phyloP scores from a whole-genome alignment of 1,140 invertebrate species.

The Drosophila suzukii region DNA sequence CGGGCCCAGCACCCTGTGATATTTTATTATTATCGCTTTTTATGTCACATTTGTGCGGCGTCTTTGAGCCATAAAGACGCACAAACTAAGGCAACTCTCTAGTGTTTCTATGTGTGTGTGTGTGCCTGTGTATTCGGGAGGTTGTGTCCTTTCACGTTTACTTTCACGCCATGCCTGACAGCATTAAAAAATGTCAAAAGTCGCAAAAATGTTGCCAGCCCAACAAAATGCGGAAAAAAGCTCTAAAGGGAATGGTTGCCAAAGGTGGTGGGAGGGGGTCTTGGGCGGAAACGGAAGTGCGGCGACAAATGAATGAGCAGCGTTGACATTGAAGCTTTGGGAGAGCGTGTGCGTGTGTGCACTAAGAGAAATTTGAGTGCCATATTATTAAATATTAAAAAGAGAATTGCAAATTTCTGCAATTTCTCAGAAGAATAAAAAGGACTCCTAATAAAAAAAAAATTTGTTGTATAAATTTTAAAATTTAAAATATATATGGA shows the following conservation, averaged over 20 bases:
- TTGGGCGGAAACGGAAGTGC: conserved; percentile 41
- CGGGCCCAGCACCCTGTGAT: conserved; percentile 49
- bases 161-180: conserved; percentile 76
- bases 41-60: conserved; percentile 82
- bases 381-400: too few relatives aligned
- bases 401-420: neutral
- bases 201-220: conserved; percentile 79
- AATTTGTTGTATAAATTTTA: too few relatives aligned
- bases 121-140: conserved; percentile 20
- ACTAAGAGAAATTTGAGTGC: neutral
- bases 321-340: conserved; percentile 71
- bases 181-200: conserved; percentile 82
- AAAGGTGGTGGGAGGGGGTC: neutral
- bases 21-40: conserved; percentile 83
- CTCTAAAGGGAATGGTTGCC: conserved; percentile 37
- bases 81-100: conserved; percentile 74
- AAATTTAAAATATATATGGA: too few relatives aligned
- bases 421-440: too few relatives aligned
- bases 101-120: conserved; percentile 18
- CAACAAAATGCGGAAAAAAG: conserved; percentile 18
- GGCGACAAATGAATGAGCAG: conserved; percentile 71
- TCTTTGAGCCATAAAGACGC: conserved; percentile 79
- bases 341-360: conserved; percentile 30
- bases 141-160: conserved; percentile 62
- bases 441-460: too few relatives aligned